Conservation (phyloP, 2,113 vertebrate species). For the Melospiza melodia region DNA sequence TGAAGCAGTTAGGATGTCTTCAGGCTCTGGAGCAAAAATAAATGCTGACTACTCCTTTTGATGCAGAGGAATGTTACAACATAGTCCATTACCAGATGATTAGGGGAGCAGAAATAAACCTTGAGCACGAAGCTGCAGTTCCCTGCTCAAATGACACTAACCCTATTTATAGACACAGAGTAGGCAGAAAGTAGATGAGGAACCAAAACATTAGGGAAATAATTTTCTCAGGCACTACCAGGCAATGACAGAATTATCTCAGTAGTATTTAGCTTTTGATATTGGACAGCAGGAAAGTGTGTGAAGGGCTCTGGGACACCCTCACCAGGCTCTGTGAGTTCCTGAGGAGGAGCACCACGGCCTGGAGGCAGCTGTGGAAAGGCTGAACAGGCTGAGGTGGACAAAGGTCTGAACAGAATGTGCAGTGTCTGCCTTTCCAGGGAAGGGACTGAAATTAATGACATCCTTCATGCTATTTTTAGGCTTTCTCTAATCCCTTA, state of each 20-base stretch:
- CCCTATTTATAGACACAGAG: constrained; percentile 42
- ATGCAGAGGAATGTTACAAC: constrained; percentile 37
- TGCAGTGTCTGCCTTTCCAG: neutral
- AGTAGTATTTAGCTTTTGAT: constrained; percentile 56
- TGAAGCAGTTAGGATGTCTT: neutral
- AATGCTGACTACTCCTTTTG: constrained; percentile 29
- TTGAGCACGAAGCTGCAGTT: constrained; percentile 17
- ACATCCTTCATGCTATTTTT: constrained; percentile 24
- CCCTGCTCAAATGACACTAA: constrained; percentile 26
- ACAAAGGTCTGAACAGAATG: neutral
- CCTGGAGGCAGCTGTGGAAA: neutral
- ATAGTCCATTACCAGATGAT: constrained; percentile 35
- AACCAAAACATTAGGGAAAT: constrained; percentile 62
- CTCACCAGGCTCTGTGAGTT: fast-evolving
- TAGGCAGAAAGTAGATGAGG: constrained; percentile 31
- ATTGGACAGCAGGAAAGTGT: constrained; percentile 22
- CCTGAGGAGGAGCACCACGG: fast-evolving
- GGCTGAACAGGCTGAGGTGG: neutral
- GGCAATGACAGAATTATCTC: constrained; percentile 65
- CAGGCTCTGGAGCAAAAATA: constrained; percentile 22
- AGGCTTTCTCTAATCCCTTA: constrained; percentile 30
- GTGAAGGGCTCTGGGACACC: constrained; percentile 21
- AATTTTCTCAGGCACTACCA: constrained; percentile 44
- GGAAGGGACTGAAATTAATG: constrained; percentile 37
- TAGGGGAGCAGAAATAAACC: constrained; percentile 63